Base-by-base conservation (phyloP, 2,888 invertebrate genomes). In the Pasiphila rectangulata region DNA sequence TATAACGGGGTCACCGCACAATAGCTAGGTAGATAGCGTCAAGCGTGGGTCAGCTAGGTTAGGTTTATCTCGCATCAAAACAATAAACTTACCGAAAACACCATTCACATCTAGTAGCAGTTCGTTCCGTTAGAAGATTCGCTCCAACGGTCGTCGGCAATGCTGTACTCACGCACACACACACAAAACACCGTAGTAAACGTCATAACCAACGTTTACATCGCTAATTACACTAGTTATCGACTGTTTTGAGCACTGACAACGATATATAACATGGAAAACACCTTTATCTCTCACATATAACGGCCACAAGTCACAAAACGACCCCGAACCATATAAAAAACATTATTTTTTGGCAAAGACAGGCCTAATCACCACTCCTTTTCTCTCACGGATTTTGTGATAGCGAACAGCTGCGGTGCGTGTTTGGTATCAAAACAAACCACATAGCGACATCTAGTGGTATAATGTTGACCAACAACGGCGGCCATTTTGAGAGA, bases 391-490 rank as follows among this genome's bases (percentile, higher is more conserved):
- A 81, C 83, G 79, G 73, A 78, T 79, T 83, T 85, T 84, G 80
- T 86, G 87, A 87, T 88, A 88, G 83, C 84, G 78, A 88, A 88
- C 86, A 86, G 87, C 86, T 86, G 87, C 86, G 84, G 83, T 79
- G 83, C 75, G 78, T 75, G 67, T 73, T 75, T 75, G 67, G 74
- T 71, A 84, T 79, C 84, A 85, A 83, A 88, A 88, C 87, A 87
- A 86, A 83, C 71, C 85, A 52, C 9, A 57, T 83, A 56, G 39
- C 63, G 83, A 67, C 82, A 84, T 76, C 88, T 86, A 54, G 53
- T 21, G 42, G 13, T 10, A 2, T 0, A 4, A 1, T 17, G 13
- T 27, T 34, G 2, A 17, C 24, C 20, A 27, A 27, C n/a, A 23
- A 46, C 24, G 32, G 37, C 19, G 16, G 25, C 44, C 40, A 39